These are phyloP conservation scores for Molorchus minor DNA, from an alignment of 2,888 invertebrate genomes.

Conservation along the genomic window DNA sequence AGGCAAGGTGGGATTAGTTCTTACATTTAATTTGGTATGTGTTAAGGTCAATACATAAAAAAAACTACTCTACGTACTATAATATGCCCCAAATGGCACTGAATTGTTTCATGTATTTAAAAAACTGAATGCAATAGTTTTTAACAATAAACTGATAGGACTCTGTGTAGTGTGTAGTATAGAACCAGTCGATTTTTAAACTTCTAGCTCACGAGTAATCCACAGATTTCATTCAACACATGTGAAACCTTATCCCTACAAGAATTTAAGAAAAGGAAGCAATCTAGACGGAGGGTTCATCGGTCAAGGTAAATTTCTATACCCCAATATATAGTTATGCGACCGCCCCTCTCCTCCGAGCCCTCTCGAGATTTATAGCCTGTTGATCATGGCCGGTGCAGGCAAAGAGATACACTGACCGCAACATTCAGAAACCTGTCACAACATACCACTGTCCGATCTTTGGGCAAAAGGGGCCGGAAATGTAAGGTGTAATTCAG, in stretches of 20 bases:
- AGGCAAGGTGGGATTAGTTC: no score
- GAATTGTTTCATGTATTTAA: no score
- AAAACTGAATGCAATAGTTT: no score
- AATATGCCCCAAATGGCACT: no score
- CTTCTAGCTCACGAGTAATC: no score
- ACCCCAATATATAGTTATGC: conserved; percentile 33
- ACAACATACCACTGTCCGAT: conserved; percentile 52
- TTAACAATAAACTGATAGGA: no score
- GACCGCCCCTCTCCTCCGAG: conserved; percentile 25
- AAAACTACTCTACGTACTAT: no score
- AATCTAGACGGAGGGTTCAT: conserved; percentile 52
- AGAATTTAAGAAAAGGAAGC: conserved; percentile 48
- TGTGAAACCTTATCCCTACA: conserved; percentile 51
- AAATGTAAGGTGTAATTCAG: conserved; percentile 53
- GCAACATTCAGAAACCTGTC: conserved; percentile 54
- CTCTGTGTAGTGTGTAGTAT: no score
- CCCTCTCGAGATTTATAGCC: conserved; percentile 43
- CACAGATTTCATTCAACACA: conserved; percentile 41
- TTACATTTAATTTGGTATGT: no score
- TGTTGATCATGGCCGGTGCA: conserved; percentile 41
- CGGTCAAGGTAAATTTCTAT: conserved; percentile 51
- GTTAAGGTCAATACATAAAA: no score
- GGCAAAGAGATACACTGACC: conserved; percentile 49
- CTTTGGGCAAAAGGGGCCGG: conserved; percentile 44
- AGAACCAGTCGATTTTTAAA: no score